Evolutionary conservation across 2,113 vertebrate species (phyloP), one percentile per base, ranked within the genome.

Genomic region (Ceyx cyanopectus): DNA sequence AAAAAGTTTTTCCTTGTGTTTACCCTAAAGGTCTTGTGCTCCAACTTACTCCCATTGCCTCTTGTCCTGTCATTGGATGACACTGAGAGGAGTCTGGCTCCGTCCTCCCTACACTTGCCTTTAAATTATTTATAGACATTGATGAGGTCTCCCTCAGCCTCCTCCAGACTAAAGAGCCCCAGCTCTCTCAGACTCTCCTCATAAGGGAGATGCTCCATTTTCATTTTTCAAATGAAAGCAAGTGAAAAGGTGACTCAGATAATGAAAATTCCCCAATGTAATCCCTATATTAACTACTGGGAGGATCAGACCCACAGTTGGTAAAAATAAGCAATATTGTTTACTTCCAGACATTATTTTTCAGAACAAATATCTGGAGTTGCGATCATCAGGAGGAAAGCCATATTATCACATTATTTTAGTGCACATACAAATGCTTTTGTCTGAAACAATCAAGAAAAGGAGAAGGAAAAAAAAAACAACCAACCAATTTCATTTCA

Each of bases 141-240:
- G 37, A 37, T 37, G 37, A 37, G 9, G 37, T 37, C 37, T 37
- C 37, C 37, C 37, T 9, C 37, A 37, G 37, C 9, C 37, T 37
- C 37, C 37, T 37, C 37, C 37, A 37, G 37, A 8, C 37, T 37
- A 37, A 37, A 37, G 37, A 37, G 37, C 37, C 37, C 37, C 37
- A 37, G 37, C 37, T 37, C 37, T 37, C 37, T 37, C 37, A 37
- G 37, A 9, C 37, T 9, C 37, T 37, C 37, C 37, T 37, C 37
- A 37, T 37, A 37, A 37, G 37, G 37, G 37, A 37, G 37, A 37
- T 37, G 37, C 37, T 37, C 37, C 37, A 37, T 37, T 37, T 37
- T 37, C 9, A 37, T 37, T 37, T 94, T 95, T 86, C 61, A 68
- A 72, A 94, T 85, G 48, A 92, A 96, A 97, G 89, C 56, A 89